phyloP scores from a whole-genome alignment of 2,113 vertebrate genomes.

The Scophthalmus maximus region DNA sequence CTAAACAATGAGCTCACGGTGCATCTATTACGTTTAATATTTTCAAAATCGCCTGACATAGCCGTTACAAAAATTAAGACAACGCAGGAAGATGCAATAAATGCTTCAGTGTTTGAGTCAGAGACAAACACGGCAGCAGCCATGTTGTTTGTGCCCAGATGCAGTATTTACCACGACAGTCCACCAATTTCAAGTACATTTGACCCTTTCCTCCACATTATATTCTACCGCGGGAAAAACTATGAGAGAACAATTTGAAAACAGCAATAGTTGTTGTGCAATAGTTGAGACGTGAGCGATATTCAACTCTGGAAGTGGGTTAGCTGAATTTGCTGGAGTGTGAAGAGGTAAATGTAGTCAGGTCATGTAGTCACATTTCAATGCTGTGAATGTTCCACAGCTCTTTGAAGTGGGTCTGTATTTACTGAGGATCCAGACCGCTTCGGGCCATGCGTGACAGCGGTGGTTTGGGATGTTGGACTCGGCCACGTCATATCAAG shows the following conservation, averaged over 20 bases:
- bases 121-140: slow-evolving; percentile 26
- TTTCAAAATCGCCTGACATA: too few species aligned
- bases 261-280: background rate
- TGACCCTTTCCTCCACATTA: slow-evolving; percentile 3
- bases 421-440: slow-evolving; percentile 25
- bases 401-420: slow-evolving; percentile 15
- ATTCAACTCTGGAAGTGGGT: slow-evolving; percentile 14
- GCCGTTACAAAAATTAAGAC: too few species aligned
- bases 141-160: slow-evolving; percentile 1
- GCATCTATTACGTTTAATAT: background rate
- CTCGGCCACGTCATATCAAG: too few species aligned
- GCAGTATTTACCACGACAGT: background rate
- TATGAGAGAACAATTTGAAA: background rate
- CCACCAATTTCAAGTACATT: background rate
- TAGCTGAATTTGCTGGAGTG: slow-evolving; percentile 3
- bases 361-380: slow-evolving; percentile 10
- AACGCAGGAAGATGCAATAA: slow-evolving; percentile 14
- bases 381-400: background rate
- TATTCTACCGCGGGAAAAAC: background rate
- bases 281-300: background rate
- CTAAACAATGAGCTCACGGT: background rate
- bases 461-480: slow-evolving; percentile 6
- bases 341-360: background rate
- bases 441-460: slow-evolving; percentile 9
- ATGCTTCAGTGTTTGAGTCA: slow-evolving; percentile 35